phyloP scores from a whole-genome alignment of 2,113 vertebrate species.

The Serranochromis macrocephalus region DNA sequence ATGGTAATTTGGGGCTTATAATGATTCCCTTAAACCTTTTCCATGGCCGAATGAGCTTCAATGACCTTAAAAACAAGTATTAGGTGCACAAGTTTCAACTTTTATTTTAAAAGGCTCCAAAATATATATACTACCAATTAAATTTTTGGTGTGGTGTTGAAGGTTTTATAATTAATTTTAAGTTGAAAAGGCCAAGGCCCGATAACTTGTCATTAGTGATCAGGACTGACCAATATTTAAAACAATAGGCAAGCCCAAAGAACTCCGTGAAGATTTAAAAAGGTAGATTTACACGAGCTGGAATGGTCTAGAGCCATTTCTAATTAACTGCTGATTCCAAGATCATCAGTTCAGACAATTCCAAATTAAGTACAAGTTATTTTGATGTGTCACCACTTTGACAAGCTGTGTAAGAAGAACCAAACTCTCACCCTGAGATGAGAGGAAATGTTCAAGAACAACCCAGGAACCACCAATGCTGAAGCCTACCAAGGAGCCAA shows the following conservation, averaged over 20 bases:
- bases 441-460: not conserved
- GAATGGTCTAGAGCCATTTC: not conserved
- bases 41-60: not conserved
- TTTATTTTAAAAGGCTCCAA: not conserved
- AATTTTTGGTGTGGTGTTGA: not conserved
- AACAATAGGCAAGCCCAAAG: not conserved
- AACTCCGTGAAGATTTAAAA: not conserved
- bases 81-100: not conserved
- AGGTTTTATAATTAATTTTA: not conserved
- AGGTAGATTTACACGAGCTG: not conserved
- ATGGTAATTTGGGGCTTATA: not conserved
- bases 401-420: not conserved
- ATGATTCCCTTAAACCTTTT: not conserved
- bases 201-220: not conserved
- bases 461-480: not conserved
- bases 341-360: not conserved
- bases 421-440: not conserved
- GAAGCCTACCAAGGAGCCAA: not conserved
- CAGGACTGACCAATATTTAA: not conserved
- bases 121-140: not conserved
- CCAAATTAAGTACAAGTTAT: not conserved
- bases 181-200: not conserved
- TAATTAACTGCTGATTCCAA: not conserved
- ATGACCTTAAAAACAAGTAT: not conserved
- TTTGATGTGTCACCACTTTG: not conserved